Evolutionary conservation across 2,113 vertebrate genomes (phyloP).

Genomic region (Poeciliopsis retropinna): DNA sequence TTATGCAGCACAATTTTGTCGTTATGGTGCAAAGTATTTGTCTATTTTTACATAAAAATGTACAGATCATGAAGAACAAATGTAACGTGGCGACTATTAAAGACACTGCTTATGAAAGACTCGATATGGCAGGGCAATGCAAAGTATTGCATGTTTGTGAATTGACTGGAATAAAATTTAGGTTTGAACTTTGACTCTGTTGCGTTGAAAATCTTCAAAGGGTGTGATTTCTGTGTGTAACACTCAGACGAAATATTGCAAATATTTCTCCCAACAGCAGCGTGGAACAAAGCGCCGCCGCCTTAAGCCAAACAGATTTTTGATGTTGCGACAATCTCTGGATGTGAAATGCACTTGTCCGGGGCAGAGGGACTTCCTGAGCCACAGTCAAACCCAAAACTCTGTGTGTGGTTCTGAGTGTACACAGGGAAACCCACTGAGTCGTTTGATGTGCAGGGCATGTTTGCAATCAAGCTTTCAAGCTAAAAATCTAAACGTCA

Average conservation of each 20-base stretch:
- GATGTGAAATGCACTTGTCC: conserved; percentile 25
- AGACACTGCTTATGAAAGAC: conserved; percentile 10
- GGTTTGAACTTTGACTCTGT: not conserved
- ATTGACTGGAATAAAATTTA: not conserved
- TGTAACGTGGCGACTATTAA: conserved; percentile 15
- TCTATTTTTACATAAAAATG: conserved; percentile 11
- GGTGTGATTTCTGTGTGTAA: not conserved
- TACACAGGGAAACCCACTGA: conserved; percentile 10
- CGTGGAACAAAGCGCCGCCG: not conserved
- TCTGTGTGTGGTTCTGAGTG: conserved; percentile 30
- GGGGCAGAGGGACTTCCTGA: conserved; percentile 14
- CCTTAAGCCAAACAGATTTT: conserved; percentile 3
- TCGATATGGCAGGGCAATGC: not conserved
- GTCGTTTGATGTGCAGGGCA: conserved; percentile 19
- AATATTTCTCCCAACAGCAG: not conserved
- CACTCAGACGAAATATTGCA: not conserved
- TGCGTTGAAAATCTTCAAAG: no score
- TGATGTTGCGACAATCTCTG: not conserved
- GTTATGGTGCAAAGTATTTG: not conserved
- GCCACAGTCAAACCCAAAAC: conserved; percentile 32
- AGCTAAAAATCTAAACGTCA: conserved; percentile 22
- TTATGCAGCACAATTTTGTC: no score
- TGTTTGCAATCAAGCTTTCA: conserved; percentile 42
- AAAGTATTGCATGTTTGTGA: not conserved
- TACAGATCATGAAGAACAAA: not conserved